A percentile compares a stretch with the other conserved stretches of the same genome.
These are phyloP conservation scores for Menidia menidia DNA, from an alignment of 2,797 vertebrate genomes.

Conservation along the genomic window DNA sequence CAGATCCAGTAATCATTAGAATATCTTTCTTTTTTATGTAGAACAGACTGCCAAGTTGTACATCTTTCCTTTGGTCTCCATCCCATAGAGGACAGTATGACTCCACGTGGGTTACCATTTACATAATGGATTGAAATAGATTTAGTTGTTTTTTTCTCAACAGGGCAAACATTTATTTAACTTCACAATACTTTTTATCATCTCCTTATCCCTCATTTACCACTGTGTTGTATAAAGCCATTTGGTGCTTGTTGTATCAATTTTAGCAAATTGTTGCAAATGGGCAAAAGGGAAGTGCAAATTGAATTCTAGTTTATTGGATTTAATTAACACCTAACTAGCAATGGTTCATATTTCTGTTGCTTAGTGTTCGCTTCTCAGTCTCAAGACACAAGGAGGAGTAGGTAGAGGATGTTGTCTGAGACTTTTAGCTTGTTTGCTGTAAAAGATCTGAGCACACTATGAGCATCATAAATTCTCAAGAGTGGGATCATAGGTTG, in stretches of 20 bases:
- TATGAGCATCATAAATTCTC: background rate
- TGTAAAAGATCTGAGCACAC: background rate
- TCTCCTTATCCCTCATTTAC: background rate
- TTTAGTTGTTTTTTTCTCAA: background rate
- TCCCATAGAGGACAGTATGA: too few species aligned
- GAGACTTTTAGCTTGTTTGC: conserved; percentile 1
- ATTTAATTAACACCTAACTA: background rate
- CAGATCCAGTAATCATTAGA: background rate
- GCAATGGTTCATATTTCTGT: background rate
- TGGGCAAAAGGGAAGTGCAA: conserved; percentile 16
- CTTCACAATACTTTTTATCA: background rate
- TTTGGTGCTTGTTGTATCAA: background rate
- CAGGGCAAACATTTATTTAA: background rate
- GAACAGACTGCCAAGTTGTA: too few species aligned
- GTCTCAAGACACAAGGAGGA: conserved; percentile 5
- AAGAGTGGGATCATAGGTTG: too few species aligned
- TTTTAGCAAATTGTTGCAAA: conserved; percentile 6
- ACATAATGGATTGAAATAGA: too few species aligned
- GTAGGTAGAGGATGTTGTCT: background rate
- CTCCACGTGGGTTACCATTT: too few species aligned
- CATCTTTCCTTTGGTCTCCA: too few species aligned
- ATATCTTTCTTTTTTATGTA: too few species aligned
- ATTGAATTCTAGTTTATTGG: background rate
- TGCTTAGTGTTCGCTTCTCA: conserved; percentile 1
- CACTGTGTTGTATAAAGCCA: background rate